Evolutionary conservation across 2,888 invertebrate genomes (phyloP).

Genomic region (Euzetes globulus): DNA sequence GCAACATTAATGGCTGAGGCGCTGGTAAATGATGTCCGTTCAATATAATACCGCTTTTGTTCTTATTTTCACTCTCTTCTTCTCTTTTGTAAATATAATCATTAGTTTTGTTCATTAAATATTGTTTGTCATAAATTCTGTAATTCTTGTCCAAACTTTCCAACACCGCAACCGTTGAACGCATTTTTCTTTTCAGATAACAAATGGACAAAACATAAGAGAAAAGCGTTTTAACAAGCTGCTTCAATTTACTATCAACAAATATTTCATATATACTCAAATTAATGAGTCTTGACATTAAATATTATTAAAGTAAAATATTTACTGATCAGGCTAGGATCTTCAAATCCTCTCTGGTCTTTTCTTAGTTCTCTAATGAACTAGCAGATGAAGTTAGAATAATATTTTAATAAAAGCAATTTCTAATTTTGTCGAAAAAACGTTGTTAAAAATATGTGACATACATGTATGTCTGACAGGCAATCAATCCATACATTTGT

Average conservation of each 20-base stretch:
- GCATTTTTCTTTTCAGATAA: not conserved
- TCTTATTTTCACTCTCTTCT: not conserved
- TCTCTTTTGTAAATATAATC: not conserved
- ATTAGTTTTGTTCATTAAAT: slow-evolving; percentile 3
- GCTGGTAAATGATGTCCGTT: not conserved
- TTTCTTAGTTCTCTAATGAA: too few species aligned
- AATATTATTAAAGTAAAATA: too few species aligned
- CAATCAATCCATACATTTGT: not conserved
- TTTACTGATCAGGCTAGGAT: too few species aligned
- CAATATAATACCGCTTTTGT: not conserved
- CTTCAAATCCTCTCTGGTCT: too few species aligned
- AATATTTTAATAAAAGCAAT: not conserved
- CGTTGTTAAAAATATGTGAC: not conserved
- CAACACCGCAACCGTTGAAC: not conserved
- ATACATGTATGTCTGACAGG: not conserved
- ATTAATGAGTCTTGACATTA: too few species aligned
- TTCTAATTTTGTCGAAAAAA: not conserved
- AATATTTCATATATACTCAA: too few species aligned
- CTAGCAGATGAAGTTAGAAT: too few species aligned
- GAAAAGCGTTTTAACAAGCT: too few species aligned
- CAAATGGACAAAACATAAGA: not conserved
- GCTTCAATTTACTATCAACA: too few species aligned
- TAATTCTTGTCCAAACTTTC: not conserved
- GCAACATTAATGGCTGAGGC: not conserved
- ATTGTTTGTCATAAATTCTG: not conserved